Conservation (phyloP, 2,888 invertebrate genomes). For the Rutpela maculata region DNA sequence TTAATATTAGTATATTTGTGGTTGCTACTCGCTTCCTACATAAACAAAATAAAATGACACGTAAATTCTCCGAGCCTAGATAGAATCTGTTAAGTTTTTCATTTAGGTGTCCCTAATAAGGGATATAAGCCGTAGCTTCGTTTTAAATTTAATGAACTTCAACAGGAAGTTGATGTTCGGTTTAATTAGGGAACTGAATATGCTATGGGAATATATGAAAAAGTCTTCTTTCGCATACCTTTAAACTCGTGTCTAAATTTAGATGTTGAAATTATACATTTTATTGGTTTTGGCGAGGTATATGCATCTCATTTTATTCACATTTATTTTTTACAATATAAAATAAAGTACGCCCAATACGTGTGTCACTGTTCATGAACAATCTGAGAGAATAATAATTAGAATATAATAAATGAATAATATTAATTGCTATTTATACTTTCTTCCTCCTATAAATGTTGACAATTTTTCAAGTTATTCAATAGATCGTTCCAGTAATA, state of each 20-base stretch:
- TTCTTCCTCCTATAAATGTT: too few relatives aligned
- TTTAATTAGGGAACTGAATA: constrained; percentile 66
- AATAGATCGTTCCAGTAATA: too few relatives aligned
- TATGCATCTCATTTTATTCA: not conserved
- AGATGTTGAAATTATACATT: constrained; percentile 36
- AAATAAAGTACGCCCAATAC: not conserved
- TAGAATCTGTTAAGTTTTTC: constrained; percentile 26
- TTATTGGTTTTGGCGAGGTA: not conserved
- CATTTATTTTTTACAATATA: not conserved
- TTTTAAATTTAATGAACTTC: constrained; percentile 63
- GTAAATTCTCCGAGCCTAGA: not conserved
- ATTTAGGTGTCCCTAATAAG: constrained; percentile 58
- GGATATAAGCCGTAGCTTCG: constrained; percentile 49
- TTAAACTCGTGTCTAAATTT: constrained; percentile 53
- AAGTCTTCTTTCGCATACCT: constrained; percentile 56
- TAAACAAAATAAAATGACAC: constrained; percentile 22
- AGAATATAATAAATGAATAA: too few relatives aligned
- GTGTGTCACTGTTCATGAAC: not conserved
- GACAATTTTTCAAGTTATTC: too few relatives aligned
- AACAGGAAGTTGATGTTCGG: constrained; percentile 66
- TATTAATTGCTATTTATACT: too few relatives aligned
- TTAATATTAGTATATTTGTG: not conserved
- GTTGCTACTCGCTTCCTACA: not conserved
- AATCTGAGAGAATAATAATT: too few relatives aligned
- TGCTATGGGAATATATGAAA: constrained; percentile 56